Conservation (phyloP, 2,888 invertebrate species). For the Ypsolopha scabrella region DNA sequence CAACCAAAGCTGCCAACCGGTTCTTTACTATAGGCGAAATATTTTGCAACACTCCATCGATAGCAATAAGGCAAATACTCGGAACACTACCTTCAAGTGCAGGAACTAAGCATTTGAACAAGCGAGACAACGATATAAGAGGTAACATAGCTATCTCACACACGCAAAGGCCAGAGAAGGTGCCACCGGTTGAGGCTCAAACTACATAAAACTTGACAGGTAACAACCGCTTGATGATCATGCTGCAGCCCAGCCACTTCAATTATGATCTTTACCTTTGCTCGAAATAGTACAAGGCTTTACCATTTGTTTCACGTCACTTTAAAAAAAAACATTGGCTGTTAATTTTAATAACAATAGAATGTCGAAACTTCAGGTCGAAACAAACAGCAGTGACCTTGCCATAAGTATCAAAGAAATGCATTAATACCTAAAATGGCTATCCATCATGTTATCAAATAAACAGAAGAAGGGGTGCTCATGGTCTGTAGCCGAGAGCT, state of each 20-base stretch:
- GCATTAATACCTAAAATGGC: constrained; percentile 43
- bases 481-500: constrained; percentile 50
- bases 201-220: constrained; percentile 1
- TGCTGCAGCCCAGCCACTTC: background rate
- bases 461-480: constrained; percentile 44
- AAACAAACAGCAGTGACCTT: constrained; percentile 25
- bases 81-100: too few relatives aligned
- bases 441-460: constrained; percentile 59
- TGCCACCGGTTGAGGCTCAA: too few relatives aligned
- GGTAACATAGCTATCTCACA: too few relatives aligned
- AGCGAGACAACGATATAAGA: background rate
- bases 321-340: constrained; percentile 1
- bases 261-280: constrained; percentile 1
- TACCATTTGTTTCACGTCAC: constrained; percentile 1
- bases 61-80: constrained; percentile 6
- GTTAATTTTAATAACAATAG: constrained; percentile 13
- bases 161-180: too few relatives aligned
- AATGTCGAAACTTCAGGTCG: constrained; percentile 10
- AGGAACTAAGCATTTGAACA: background rate
- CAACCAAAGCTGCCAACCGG: constrained; percentile 26
- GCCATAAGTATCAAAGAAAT: constrained; percentile 38
- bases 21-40: constrained; percentile 41
- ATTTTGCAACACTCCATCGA: constrained; percentile 42
- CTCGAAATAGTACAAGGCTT: constrained; percentile 3
- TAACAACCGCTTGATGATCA: background rate